These are phyloP conservation scores for Callopanchax toddi DNA, from an alignment of 2,113 vertebrate genomes.

Conservation along the genomic window DNA sequence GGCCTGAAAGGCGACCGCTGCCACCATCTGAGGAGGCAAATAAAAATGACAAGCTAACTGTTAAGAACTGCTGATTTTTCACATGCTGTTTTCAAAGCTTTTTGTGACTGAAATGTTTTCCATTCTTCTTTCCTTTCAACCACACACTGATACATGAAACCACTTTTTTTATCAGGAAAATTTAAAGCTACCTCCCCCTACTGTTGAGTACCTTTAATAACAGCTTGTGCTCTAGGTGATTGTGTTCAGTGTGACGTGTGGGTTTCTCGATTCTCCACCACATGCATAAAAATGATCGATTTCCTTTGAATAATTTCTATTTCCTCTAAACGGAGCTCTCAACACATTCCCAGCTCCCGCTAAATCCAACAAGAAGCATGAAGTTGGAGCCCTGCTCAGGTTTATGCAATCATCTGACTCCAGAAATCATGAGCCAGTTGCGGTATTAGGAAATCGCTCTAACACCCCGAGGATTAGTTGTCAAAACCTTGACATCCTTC, in stretches of 20 bases:
- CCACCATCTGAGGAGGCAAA: slow-evolving; percentile 80
- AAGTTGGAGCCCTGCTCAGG: slow-evolving; percentile 24
- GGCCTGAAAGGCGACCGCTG: slow-evolving; percentile 74
- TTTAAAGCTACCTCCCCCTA: slow-evolving; percentile 73
- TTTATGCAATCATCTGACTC: slow-evolving; percentile 25
- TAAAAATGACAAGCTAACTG: slow-evolving; percentile 85
- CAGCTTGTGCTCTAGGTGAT: slow-evolving; percentile 58
- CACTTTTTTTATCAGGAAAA: slow-evolving; percentile 71
- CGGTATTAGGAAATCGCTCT: slow-evolving; percentile 54
- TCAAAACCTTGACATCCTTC: slow-evolving; percentile 56
- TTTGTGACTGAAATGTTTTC: slow-evolving; percentile 56
- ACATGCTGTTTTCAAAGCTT: slow-evolving; percentile 80
- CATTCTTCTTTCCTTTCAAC: slow-evolving; percentile 46
- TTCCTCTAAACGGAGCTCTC: slow-evolving; percentile 30
- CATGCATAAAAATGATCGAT: slow-evolving; percentile 38
- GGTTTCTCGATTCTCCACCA: slow-evolving; percentile 29
- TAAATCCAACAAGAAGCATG: slow-evolving; percentile 17
- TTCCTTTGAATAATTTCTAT: slow-evolving; percentile 45
- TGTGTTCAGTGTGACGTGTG: slow-evolving; percentile 29
- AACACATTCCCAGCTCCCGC: slow-evolving; percentile 33
- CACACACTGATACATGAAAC: slow-evolving; percentile 77
- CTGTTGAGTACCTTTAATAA: slow-evolving; percentile 58
- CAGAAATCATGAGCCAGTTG: slow-evolving; percentile 31
- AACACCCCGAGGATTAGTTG: slow-evolving; percentile 49
- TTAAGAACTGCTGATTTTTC: slow-evolving; percentile 82